Evolutionary conservation across 2,888 invertebrate genomes (phyloP).

Genomic region (Boloria euphrosyne): DNA sequence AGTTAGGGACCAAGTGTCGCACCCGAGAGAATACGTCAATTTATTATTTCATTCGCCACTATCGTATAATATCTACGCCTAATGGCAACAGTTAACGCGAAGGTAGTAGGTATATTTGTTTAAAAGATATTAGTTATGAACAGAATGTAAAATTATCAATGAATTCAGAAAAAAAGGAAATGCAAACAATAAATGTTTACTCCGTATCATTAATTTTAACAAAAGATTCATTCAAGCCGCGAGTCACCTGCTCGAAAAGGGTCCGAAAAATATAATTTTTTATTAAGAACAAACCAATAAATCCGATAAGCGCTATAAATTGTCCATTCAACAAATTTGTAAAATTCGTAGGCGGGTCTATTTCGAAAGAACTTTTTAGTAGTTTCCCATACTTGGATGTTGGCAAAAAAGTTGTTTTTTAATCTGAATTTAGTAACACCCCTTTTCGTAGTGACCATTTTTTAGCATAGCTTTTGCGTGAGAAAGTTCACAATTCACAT

Average conservation of each 20-base stretch:
- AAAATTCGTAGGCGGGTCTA: slow-evolving; percentile 70
- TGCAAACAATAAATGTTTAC: slow-evolving; percentile 72
- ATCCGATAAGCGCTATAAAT: slow-evolving; percentile 67
- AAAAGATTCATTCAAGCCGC: slow-evolving; percentile 47
- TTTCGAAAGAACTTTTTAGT: slow-evolving; percentile 25
- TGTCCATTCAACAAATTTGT: slow-evolving; percentile 75
- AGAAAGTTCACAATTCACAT: background rate
- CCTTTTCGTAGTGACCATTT: slow-evolving; percentile 40
- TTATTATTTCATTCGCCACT: too few species aligned
- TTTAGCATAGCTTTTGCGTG: slow-evolving; percentile 36
- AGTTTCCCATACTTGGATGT: slow-evolving; percentile 36
- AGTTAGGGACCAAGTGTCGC: too few species aligned
- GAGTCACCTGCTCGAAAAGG: slow-evolving; percentile 47
- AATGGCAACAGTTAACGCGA: too few species aligned
- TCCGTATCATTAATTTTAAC: slow-evolving; percentile 63
- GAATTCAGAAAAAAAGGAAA: slow-evolving; percentile 41
- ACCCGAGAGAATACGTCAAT: too few species aligned
- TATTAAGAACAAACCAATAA: slow-evolving; percentile 50
- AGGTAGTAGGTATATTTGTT: background rate
- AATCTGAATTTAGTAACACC: slow-evolving; percentile 38
- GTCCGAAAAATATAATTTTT: slow-evolving; percentile 45
- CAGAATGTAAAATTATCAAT: slow-evolving; percentile 34
- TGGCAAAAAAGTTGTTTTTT: slow-evolving; percentile 44
- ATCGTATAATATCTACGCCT: too few species aligned
- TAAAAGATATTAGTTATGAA: background rate